phyloP scores from a whole-genome alignment of 1,140 invertebrate genomes.

The Halictus rubicundus region DNA sequence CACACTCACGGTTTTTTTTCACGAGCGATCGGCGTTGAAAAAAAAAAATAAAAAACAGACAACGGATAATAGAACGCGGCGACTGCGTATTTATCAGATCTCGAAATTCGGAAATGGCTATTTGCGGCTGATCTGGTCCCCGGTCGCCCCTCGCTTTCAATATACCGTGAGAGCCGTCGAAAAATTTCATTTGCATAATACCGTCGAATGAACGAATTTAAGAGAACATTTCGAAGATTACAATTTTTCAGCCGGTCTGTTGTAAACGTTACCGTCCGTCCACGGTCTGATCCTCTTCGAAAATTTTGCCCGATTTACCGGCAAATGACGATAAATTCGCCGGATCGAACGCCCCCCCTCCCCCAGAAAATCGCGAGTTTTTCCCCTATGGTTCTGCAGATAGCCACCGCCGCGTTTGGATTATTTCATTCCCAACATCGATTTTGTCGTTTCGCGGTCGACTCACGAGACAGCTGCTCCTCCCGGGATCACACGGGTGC shows the following conservation, averaged over 20 bases:
- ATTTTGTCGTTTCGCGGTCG: neutral
- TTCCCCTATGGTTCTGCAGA: too few species aligned
- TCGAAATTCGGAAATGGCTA: constrained; percentile 1
- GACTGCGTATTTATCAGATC: neutral
- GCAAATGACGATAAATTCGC: too few species aligned
- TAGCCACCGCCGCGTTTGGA: too few species aligned
- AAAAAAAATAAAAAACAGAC: neutral
- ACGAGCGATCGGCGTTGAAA: neutral
- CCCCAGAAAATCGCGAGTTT: too few species aligned
- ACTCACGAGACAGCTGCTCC: neutral
- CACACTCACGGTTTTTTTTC: neutral
- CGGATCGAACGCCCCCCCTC: too few species aligned
- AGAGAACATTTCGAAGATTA: constrained; percentile 23
- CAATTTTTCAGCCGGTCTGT: constrained; percentile 18
- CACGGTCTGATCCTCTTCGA: too few species aligned
- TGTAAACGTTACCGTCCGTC: neutral
- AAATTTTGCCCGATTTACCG: too few species aligned
- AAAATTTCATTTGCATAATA: constrained; percentile 32
- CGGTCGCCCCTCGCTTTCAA: neutral
- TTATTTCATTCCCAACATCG: too few species aligned
- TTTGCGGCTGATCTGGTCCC: neutral
- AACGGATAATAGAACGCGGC: neutral
- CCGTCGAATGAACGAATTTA: constrained; percentile 16
- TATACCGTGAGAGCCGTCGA: neutral
- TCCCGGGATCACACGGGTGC: neutral